Base-by-base conservation (phyloP, 2,888 invertebrate species). In the Meiosimyza platycephala region DNA sequence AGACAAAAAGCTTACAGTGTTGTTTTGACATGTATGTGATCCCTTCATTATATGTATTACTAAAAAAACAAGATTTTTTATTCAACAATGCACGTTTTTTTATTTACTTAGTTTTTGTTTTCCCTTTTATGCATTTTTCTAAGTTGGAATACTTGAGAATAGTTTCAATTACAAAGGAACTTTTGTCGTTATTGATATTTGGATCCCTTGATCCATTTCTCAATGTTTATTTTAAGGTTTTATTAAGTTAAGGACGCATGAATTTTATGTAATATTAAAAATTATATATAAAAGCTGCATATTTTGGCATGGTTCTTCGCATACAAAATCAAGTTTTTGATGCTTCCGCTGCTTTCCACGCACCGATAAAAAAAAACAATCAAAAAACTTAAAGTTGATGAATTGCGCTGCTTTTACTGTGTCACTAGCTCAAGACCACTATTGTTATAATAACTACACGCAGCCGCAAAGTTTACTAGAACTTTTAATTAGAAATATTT, bases 291-390 rank as follows among this genome's bases (percentile, higher is more conserved):
- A 40, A 6, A 40, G 6, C 40, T 40, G 9, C 6, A 40, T 40
- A 40, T 40, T 40, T 40, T 40, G 9, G 40, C 40, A 40, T 40
- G 40, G 40, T 9, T 6, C 9, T 9, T 40, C 9, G 40, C 40
- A 40, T 40, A 40, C 40, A 40, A 40, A 71, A 57, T 47, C 64
- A 73, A 65, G 74, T 71, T 72, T 70, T 78, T 78, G 78, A 79
- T 80, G 83, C 85, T 80, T 82, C 71, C 76, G 79, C 79, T 75
- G 82, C 84, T 80, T 79, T 80, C 82, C 80, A 80, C 78, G 80
- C 79, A 75, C 62, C 69, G 71, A 47, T 66, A 74, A 40, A 40
- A 74, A 75, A 73, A 68, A 74, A 22, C 28, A 72, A 76, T 76
- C 71, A 72, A 76, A 75, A 64, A 51, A 33, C 33, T 40, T 66